Base-by-base conservation (phyloP, 2,113 vertebrate species). In the Halichoerus grypus region DNA sequence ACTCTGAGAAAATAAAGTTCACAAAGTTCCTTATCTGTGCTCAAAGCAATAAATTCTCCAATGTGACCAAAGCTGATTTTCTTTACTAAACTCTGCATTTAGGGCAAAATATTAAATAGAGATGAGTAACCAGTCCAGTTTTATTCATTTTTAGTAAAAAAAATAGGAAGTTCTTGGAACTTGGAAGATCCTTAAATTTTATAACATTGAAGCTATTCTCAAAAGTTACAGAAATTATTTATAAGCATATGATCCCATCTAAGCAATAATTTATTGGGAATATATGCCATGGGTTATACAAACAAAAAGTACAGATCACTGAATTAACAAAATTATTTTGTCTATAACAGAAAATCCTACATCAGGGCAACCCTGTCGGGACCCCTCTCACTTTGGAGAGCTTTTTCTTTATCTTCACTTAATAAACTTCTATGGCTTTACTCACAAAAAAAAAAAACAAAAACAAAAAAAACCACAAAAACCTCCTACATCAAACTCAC, bases 111-210 rank as follows among this genome's bases (percentile, higher is more conserved):
- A 59, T 18, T 63, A 53, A 42, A 42, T 36, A 82, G 55, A 55
- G 36, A 49, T 92, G 51, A 91, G 5, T 72, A 82, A 85, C 63
- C 5, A 79, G 7, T 55, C 8, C 6, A 77, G 4, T 94, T 94
- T 92, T 89, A 85, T 36, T 92, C 39, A 82, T 86, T 96, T 36
- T 94, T 79, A 67, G 67, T 28, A 42, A 82, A 49, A 10, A 13
- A 96, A 76, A 85, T 19, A 31, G 51, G 10, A 67, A 57, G 31
- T 39, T 46, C 28, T 59, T 79, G 28, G 15, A 95, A 89, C 10
- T 72, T 82, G 26, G 19, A 95, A 82, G 63, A 88, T 91, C 46
- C 36, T 90, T 87, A 28, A 39, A 28, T 94, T 88, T 95, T 79
- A 61, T 14, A 93, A 83, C 0, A 80, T 14, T 77, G 14, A 82